Conservation (phyloP, 2,888 invertebrate species). For the Cataglyphis cursor region DNA sequence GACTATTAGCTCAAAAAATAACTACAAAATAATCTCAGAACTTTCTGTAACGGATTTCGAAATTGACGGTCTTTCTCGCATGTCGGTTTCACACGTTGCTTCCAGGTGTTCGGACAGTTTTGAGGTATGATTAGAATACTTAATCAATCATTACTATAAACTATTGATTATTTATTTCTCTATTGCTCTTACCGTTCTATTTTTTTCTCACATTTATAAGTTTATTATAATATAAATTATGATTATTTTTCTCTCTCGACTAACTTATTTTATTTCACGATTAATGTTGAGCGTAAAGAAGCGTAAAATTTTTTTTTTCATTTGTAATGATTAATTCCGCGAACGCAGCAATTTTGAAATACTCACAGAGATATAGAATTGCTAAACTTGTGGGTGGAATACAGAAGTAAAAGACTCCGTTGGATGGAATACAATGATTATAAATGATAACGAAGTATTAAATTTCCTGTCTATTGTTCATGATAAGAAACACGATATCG, state of each 20-base stretch:
- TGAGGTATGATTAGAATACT: not conserved
- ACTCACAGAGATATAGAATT: constrained; percentile 32
- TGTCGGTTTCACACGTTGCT: not conserved
- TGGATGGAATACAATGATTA: constrained; percentile 26
- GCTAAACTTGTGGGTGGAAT: constrained; percentile 18
- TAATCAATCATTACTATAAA: not conserved
- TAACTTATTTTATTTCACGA: constrained; percentile 14
- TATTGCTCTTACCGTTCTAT: not conserved
- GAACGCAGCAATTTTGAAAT: constrained; percentile 13
- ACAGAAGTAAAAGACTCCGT: not conserved
- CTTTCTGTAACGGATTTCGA: not conserved
- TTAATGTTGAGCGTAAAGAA: not conserved
- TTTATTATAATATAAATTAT: constrained; percentile 43
- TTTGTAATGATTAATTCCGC: constrained; percentile 34
- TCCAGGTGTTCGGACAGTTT: not conserved
- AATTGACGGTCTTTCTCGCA: not conserved
- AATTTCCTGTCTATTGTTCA: constrained; percentile 35
- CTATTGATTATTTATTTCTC: not conserved
- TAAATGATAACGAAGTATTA: constrained; percentile 51
- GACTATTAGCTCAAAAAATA: constrained; percentile 16
- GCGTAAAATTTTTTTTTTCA: not conserved
- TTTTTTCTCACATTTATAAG: constrained; percentile 20
- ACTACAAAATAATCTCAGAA: not conserved
- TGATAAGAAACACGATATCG: constrained; percentile 48
- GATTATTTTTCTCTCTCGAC: not conserved